Conservation (phyloP, 2,888 invertebrate genomes). For the Osedax fenrisi region DNA sequence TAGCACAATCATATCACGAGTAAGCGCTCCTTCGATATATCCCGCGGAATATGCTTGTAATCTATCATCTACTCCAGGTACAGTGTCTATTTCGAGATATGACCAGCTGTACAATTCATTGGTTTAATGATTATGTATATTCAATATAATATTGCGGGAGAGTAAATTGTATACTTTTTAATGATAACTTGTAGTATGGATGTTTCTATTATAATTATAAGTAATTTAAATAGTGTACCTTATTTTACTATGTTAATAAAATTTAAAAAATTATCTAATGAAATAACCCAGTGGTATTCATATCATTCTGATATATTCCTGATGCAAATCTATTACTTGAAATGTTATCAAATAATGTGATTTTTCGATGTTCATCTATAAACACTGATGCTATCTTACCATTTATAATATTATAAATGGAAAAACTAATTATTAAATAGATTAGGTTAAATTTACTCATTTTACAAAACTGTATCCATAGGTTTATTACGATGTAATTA, state of each 20-base stretch:
- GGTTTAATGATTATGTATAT: too few species aligned
- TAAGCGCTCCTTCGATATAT: conserved; percentile 68
- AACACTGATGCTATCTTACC: not conserved
- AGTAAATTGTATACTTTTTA: too few species aligned
- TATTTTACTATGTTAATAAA: not conserved
- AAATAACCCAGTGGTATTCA: not conserved
- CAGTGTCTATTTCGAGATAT: not conserved
- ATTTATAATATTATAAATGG: not conserved
- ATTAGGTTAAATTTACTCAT: too few species aligned
- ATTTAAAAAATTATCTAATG: not conserved
- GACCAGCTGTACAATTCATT: not conserved
- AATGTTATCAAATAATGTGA: not conserved
- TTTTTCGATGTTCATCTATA: not conserved
- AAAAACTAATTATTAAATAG: too few species aligned
- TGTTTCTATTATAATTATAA: not conserved
- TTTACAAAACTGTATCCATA: too few species aligned
- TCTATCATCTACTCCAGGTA: conserved; percentile 54
- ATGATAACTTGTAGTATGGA: too few species aligned
- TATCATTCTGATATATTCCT: not conserved
- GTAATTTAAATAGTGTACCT: not conserved
- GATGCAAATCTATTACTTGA: not conserved
- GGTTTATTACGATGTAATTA: too few species aligned
- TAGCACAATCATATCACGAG: conserved; percentile 63
- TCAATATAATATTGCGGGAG: not conserved
- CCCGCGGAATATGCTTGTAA: conserved; percentile 78